Percentiles rank a stretch among this genome's conserved stretches.
Evolutionary conservation across 2,113 vertebrate genomes (phyloP).

Genomic region (Crotalus tigris): DNA sequence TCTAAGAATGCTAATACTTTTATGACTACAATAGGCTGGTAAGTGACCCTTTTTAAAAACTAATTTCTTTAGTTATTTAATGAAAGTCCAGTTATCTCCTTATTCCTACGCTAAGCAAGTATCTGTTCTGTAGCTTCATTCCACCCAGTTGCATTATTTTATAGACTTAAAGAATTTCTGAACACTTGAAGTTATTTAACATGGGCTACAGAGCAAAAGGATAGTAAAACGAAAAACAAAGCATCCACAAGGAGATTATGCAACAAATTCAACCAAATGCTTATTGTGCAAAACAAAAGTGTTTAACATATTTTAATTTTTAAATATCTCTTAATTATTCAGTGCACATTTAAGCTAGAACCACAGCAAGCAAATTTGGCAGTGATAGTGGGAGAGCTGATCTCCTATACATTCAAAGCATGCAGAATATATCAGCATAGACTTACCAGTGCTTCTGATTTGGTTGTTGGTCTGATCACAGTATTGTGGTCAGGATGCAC

Average conservation of each 20-base stretch:
- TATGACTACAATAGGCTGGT: neutral
- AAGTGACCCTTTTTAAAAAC: neutral
- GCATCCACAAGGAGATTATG: neutral
- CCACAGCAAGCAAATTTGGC: neutral
- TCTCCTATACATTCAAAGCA: neutral
- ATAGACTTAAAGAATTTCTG: neutral
- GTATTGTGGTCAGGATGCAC: slow-evolving; percentile 84
- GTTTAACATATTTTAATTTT: fast-evolving
- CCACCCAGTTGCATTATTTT: neutral
- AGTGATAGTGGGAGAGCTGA: slow-evolving; percentile 13
- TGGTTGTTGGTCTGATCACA: slow-evolving; percentile 79
- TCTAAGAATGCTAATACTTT: neutral
- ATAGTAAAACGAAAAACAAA: neutral
- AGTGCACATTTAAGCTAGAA: neutral
- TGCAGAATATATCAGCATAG: neutral
- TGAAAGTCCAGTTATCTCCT: neutral
- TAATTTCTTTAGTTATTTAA: neutral
- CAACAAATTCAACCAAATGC: neutral
- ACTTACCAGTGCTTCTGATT: slow-evolving; percentile 89
- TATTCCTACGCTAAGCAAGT: neutral
- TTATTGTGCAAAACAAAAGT: neutral
- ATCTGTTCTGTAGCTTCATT: neutral
- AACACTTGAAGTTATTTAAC: neutral
- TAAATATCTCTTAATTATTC: neutral
- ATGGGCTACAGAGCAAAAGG: neutral